Base-by-base conservation (phyloP, 92 coral and sea anemone species). In the Ricordea florida region DNA sequence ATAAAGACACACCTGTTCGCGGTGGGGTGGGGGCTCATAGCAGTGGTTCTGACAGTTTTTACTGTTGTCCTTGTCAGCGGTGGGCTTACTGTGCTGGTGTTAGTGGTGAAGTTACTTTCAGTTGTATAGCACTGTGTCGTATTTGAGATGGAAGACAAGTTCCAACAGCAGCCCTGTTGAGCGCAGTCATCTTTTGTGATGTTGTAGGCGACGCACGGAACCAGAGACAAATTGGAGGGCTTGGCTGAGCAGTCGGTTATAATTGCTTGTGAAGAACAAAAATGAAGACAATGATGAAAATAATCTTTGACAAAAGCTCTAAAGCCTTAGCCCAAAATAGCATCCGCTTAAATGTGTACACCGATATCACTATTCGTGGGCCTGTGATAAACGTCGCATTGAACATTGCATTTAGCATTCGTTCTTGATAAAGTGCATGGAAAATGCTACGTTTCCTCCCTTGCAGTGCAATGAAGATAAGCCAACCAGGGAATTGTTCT, bases 121-220 rank as follows among this genome's bases (percentile, higher is more conserved):
- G 42, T 26, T 27, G 64, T 52, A 37, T 38, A 70, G 15, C 80
- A 73, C 7, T 8, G 69, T 14, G 58, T 32, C 2, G 33, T n/a
- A 46, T 72, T 57, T 40, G 21, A 48, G 32, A 3, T 25, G 5
- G 57, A n/a, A 0, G 79, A 72, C n/a, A 48, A 73, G 16, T 90
- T 87, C 96, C 96, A 90, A 78, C 96, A 90, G 59, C 96, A 90
- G 64, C 89, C 92, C 13, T 50, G 26, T n/a, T 66, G 71, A 3
- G 29, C 33, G 28, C 98, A 93, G 32, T 70, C 38, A 57, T 40
- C 53, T 37, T 59, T 43, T 11, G 81, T 21, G 15, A 81, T 41
- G 58, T 32, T 85, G 26, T 25, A 34, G 31, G 78, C 62, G 14
- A 84, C 90, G 57, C 94, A 89, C 17, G 87, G 53, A 5, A 55